Conservation (phyloP, 2,888 invertebrate genomes). For the Ashinkailepas kermadecensis region DNA sequence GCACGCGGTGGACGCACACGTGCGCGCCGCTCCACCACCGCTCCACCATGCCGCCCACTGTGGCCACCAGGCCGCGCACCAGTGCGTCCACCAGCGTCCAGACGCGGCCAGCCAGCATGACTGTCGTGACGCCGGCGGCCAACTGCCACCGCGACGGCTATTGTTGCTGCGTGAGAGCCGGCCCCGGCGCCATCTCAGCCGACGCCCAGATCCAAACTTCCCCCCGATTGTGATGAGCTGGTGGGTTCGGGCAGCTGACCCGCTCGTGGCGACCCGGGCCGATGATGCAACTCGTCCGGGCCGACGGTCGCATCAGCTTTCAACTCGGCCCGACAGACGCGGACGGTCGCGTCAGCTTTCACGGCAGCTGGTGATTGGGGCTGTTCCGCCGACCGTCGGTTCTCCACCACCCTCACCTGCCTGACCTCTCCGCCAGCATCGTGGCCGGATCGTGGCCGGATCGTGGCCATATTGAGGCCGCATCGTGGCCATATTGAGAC, state of each 20-base stretch:
- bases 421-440: too few species aligned
- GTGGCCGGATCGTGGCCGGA: too few species aligned
- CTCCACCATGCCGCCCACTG: not conserved
- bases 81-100: not conserved
- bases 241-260: not conserved
- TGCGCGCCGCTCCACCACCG: not conserved
- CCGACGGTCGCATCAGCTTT: too few species aligned
- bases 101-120: not conserved
- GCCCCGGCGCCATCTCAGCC: not conserved
- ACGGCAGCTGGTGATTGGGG: too few species aligned
- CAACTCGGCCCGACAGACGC: too few species aligned
- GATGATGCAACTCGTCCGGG: not conserved
- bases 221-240: not conserved
- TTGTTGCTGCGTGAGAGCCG: not conserved
- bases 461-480: too few species aligned
- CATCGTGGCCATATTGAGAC: too few species aligned
- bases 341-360: too few species aligned
- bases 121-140: not conserved
- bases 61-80: too few species aligned
- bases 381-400: too few species aligned
- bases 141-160: not conserved
- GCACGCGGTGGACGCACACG: not conserved
- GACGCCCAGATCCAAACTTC: not conserved
- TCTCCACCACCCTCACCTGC: too few species aligned
- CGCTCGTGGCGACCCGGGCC: not conserved